phyloP scores from a whole-genome alignment of 2,888 invertebrate genomes.

The Drosophila nigricruria region DNA sequence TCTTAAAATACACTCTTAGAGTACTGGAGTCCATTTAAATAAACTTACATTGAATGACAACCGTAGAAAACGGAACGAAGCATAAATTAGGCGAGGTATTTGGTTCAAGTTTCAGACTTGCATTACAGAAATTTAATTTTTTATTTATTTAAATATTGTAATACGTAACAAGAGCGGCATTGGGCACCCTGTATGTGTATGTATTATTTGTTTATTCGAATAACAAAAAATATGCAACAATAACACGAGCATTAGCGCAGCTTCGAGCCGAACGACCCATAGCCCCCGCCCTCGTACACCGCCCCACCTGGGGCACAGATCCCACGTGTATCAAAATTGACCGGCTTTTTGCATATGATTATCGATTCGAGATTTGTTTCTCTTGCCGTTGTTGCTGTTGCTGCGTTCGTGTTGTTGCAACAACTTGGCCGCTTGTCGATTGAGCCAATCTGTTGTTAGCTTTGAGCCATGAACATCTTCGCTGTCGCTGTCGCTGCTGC shows the following conservation, averaged over 20 bases:
- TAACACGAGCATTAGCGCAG: slow-evolving; percentile 54
- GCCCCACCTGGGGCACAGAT: background rate
- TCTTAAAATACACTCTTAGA: background rate
- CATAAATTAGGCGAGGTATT: background rate
- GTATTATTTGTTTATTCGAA: slow-evolving; percentile 23
- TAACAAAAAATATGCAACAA: slow-evolving; percentile 49
- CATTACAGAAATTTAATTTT: background rate
- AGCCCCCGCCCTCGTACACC: slow-evolving; percentile 4
- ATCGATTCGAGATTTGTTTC: slow-evolving; percentile 57
- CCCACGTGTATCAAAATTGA: slow-evolving; percentile 40
- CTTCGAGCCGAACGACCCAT: slow-evolving; percentile 43
- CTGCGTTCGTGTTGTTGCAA: slow-evolving; percentile 52
- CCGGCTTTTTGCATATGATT: slow-evolving; percentile 81
- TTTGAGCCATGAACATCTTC: slow-evolving; percentile 23
- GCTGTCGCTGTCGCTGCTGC: slow-evolving; percentile 3
- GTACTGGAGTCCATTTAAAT: no score
- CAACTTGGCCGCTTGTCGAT: slow-evolving; percentile 55
- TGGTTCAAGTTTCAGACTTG: background rate
- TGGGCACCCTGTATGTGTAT: slow-evolving; percentile 33
- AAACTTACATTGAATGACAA: background rate
- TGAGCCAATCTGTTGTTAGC: slow-evolving; percentile 51
- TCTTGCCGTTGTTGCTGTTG: slow-evolving; percentile 25
- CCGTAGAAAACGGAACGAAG: background rate
- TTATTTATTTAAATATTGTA: background rate
- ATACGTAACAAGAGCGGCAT: background rate